Percentiles rank a stretch among this genome's conserved stretches.
Evolutionary conservation across 2,888 invertebrate species (phyloP).

Genomic region (Mycalesis mineus): DNA sequence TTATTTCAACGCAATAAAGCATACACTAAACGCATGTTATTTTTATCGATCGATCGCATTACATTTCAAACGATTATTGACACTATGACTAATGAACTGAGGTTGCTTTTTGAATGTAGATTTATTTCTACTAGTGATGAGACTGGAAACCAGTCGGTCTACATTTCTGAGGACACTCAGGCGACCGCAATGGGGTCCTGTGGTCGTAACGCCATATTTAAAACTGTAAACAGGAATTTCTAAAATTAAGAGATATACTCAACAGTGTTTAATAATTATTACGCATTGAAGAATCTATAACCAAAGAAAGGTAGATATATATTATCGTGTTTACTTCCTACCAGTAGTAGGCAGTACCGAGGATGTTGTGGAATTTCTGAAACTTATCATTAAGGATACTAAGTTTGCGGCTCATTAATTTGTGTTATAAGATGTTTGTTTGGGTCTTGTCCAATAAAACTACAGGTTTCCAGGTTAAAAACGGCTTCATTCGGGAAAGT

Average conservation of each 20-base stretch:
- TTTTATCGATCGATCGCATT: not conserved
- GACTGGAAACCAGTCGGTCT: slow-evolving; percentile 38
- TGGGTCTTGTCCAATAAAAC: no score
- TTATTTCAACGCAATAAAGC: not conserved
- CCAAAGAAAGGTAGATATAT: no score
- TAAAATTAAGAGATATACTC: not conserved
- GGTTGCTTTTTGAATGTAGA: not conserved
- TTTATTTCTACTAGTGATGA: slow-evolving; percentile 14
- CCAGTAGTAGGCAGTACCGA: no score
- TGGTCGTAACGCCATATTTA: slow-evolving; percentile 30
- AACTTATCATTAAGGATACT: no score
- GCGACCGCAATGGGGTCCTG: slow-evolving; percentile 39
- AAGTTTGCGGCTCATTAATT: no score
- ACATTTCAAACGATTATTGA: not conserved
- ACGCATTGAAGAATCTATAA: no score
- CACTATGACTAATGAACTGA: not conserved
- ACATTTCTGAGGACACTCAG: slow-evolving; percentile 40
- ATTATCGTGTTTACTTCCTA: no score
- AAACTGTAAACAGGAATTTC: slow-evolving; percentile 20
- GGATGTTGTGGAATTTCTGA: no score
- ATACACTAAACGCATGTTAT: not conserved
- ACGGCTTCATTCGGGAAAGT: no score
- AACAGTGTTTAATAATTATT: not conserved
- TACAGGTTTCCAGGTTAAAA: no score
- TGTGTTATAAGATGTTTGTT: no score